phyloP scores from a whole-genome alignment of 2,113 vertebrate species.

The Abramis brama region DNA sequence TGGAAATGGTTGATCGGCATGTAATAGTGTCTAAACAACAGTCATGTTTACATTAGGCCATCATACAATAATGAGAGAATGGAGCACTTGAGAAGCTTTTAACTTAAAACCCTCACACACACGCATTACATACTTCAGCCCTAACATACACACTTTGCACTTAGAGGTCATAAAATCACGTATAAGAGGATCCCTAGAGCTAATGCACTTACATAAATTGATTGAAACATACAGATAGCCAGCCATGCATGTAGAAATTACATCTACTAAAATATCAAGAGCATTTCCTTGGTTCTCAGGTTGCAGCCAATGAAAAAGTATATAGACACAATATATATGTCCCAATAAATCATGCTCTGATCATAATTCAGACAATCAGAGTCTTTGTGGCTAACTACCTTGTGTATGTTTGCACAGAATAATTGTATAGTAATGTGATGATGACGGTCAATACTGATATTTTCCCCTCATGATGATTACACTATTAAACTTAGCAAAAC shows the following conservation, averaged over 20 bases:
- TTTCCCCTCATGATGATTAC: neutral
- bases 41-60: slow-evolving; percentile 24
- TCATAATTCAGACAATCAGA: neutral
- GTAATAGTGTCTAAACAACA: neutral
- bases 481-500: neutral
- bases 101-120: neutral
- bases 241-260: neutral
- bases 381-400: neutral
- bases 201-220: slow-evolving; percentile 17
- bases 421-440: neutral
- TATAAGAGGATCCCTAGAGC: neutral
- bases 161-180: slow-evolving; percentile 35
- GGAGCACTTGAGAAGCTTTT: slow-evolving; percentile 15
- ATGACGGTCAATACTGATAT: neutral
- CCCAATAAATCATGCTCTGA: neutral
- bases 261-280: neutral
- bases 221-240: neutral
- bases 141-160: slow-evolving; percentile 24
- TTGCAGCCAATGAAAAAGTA: neutral
- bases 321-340: slow-evolving; percentile 2
- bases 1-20: neutral
- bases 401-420: neutral
- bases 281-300: neutral
- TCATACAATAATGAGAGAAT: neutral
- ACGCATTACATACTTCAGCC: slow-evolving; percentile 22